A percentile compares a stretch with the other conserved stretches of the same genome.
Conservation (phyloP, 2,888 invertebrate species). For the Drosophila parthenogenetica region DNA sequence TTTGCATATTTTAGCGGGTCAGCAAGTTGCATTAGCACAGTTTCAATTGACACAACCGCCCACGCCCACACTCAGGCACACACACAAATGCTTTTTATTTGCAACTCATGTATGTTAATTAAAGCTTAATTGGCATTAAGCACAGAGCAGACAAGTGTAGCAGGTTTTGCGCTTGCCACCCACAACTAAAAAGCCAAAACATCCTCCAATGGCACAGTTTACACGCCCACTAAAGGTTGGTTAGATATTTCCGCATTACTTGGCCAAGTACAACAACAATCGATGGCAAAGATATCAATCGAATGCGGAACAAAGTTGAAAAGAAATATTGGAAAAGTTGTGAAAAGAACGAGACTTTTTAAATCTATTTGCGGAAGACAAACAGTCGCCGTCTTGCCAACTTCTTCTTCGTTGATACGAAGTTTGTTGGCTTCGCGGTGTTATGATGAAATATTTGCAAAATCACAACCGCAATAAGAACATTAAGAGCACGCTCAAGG, state of each 20-base stretch:
- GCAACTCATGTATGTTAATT: slow-evolving; percentile 66
- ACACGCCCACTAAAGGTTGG: slow-evolving; percentile 48
- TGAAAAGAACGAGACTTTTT: slow-evolving; percentile 14
- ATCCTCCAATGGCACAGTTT: slow-evolving; percentile 51
- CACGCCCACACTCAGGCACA: slow-evolving; percentile 4
- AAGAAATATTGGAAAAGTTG: slow-evolving; percentile 43
- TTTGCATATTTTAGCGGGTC: slow-evolving; percentile 29
- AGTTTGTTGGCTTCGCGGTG: slow-evolving; percentile 6
- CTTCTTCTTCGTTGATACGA: slow-evolving; percentile 20
- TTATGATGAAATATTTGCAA: slow-evolving; percentile 25
- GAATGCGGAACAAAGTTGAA: slow-evolving; percentile 25
- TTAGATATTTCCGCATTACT: slow-evolving; percentile 58
- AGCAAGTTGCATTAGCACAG: slow-evolving; percentile 44
- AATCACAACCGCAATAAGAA: slow-evolving; percentile 46
- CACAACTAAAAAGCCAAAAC: slow-evolving; percentile 9
- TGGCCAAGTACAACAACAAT: slow-evolving; percentile 27
- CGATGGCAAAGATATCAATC: slow-evolving; percentile 37
- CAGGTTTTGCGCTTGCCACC: slow-evolving; percentile 40
- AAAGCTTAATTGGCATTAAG: slow-evolving; percentile 68
- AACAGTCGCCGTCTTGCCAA: slow-evolving; percentile 29
- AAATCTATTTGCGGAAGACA: slow-evolving; percentile 67
- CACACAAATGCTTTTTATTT: slow-evolving; percentile 1
- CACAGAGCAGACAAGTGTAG: slow-evolving; percentile 56
- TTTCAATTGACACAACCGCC: slow-evolving; percentile 30
- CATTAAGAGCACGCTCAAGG: slow-evolving; percentile 33